Conservation (phyloP, 2,797 vertebrate genomes). For the Sylvia borin region DNA sequence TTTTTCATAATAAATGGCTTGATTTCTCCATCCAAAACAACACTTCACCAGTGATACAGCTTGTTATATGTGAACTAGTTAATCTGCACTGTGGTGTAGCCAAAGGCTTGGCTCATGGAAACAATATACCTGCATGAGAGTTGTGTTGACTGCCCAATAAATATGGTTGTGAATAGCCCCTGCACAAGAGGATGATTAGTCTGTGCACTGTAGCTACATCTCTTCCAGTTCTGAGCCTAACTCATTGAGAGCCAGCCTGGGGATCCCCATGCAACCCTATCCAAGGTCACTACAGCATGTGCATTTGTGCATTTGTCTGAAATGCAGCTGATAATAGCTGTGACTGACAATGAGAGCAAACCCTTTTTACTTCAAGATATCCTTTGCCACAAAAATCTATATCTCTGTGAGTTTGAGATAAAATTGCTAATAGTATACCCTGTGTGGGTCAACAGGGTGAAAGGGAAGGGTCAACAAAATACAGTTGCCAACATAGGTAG, state of each 20-base stretch:
- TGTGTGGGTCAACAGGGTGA: background rate
- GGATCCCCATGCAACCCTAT: background rate
- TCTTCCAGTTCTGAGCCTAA: background rate
- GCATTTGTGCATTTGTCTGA: background rate
- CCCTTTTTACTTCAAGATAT: background rate
- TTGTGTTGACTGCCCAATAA: background rate
- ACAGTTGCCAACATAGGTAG: background rate
- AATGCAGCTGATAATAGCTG: background rate
- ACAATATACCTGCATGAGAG: background rate
- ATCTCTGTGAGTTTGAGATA: background rate
- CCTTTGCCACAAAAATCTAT: background rate
- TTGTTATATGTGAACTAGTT: background rate
- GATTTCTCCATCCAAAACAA: background rate
- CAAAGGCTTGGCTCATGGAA: background rate
- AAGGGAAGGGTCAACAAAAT: background rate
- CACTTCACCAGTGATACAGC: background rate
- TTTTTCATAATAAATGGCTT: background rate
- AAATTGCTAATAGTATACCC: background rate
- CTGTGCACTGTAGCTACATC: background rate
- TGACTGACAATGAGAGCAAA: background rate
- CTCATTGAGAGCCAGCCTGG: background rate
- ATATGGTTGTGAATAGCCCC: background rate
- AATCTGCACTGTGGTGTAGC: background rate
- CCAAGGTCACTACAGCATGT: background rate
- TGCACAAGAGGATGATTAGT: background rate